phyloP scores from a whole-genome alignment of 2,888 invertebrate genomes.

The Callosobruchus maculatus region DNA sequence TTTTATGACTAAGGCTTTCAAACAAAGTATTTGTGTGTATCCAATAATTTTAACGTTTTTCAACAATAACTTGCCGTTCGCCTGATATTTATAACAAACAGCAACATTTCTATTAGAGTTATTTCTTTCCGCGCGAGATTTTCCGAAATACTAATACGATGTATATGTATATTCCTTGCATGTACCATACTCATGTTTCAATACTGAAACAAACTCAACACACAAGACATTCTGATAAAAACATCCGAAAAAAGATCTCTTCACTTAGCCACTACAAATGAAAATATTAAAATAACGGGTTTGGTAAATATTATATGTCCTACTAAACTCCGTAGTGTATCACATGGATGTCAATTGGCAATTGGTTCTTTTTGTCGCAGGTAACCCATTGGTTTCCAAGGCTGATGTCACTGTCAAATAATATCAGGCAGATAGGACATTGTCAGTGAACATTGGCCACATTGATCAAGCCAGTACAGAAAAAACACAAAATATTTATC shows the following conservation, averaged over 20 bases:
- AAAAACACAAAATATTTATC: no score
- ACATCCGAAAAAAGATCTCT: constrained; percentile 18
- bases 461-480: no score
- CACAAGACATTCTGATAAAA: constrained; percentile 41
- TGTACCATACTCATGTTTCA: constrained; percentile 1
- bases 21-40: no score
- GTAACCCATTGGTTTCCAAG: neutral
- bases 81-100: neutral
- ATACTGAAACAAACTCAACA: constrained; percentile 40
- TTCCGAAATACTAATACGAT: neutral
- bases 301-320: constrained; percentile 21
- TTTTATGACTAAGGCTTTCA: no score
- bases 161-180: neutral
- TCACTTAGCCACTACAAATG: constrained; percentile 27
- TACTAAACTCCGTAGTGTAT: constrained; percentile 47
- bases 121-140: neutral
- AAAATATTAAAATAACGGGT: neutral
- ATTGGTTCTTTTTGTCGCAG: constrained; percentile 20
- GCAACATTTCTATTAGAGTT: neutral
- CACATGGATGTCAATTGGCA: constrained; percentile 51
- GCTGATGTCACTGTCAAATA: neutral
- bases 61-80: neutral
- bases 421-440: neutral
- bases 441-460: no score
- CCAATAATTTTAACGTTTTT: neutral